These are phyloP conservation scores for Neoniphon sammara DNA, from an alignment of 2,797 vertebrate species.

Conservation along the genomic window DNA sequence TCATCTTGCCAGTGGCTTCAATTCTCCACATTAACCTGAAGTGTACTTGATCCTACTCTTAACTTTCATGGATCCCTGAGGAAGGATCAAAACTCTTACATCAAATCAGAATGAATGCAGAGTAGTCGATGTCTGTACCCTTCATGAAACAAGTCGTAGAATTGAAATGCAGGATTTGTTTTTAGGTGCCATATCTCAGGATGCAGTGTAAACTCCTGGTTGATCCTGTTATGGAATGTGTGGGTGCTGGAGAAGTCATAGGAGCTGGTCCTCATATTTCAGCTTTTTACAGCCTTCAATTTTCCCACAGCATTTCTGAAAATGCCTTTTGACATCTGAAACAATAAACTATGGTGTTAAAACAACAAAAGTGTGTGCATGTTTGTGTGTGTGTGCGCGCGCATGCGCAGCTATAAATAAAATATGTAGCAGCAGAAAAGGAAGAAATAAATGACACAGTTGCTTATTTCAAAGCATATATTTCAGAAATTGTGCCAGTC, in stretches of 20 bases:
- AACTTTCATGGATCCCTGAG: not conserved
- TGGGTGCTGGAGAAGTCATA: constrained; percentile 53
- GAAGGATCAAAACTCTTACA: not conserved
- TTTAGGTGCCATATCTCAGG: constrained; percentile 69
- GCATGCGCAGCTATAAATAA: not conserved
- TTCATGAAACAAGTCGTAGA: constrained; percentile 11
- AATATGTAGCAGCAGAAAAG: not conserved
- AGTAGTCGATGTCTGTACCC: not conserved
- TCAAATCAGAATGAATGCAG: not conserved
- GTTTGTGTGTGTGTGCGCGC: too few species aligned
- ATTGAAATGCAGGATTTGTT: constrained; percentile 29
- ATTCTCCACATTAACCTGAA: not conserved
- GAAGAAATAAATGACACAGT: not conserved
- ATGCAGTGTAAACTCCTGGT: constrained; percentile 47
- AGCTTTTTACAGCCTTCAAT: constrained; percentile 72
- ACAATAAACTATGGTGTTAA: constrained; percentile 72
- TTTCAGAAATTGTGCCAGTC: constrained; percentile 41
- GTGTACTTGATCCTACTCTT: not conserved
- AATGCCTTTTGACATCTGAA: constrained; percentile 69
- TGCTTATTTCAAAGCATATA: constrained; percentile 56
- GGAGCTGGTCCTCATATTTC: constrained; percentile 67
- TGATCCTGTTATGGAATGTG: constrained; percentile 42
- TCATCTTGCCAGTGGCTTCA: constrained; percentile 3
- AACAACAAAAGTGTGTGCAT: constrained; percentile 20
- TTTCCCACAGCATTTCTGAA: constrained; percentile 68